A percentile compares a stretch with the other conserved stretches of the same genome.
Conservation (phyloP, 2,888 invertebrate genomes). For the Salpingus planirostris region DNA sequence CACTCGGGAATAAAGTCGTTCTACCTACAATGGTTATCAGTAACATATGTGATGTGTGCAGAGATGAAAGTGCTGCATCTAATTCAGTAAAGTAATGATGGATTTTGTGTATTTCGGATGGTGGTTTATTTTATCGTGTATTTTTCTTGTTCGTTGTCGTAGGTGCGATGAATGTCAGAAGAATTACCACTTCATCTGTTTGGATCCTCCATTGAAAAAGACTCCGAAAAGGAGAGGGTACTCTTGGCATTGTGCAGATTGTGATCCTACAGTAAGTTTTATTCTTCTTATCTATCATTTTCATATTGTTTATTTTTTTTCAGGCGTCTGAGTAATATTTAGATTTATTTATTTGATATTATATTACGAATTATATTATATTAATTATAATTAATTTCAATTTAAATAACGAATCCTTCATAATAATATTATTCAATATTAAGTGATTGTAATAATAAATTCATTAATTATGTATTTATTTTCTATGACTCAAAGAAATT, state of each 20-base stretch:
- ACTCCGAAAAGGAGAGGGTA: constrained; percentile 90
- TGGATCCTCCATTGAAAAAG: constrained; percentile 89
- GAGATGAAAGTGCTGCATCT: constrained; percentile 49
- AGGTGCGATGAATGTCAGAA: constrained; percentile 89
- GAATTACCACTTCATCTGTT: constrained; percentile 85
- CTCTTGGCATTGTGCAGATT: constrained; percentile 93
- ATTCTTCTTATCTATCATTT: not conserved
- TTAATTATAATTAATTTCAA: constrained; percentile 4
- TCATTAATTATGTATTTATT: too few relatives aligned
- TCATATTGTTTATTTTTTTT: constrained; percentile 14
- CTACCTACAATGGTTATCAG: constrained; percentile 20
- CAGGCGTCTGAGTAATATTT: constrained; percentile 24
- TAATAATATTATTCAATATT: too few relatives aligned
- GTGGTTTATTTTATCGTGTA: not conserved
- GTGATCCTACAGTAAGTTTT: constrained; percentile 78
- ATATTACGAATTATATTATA: constrained; percentile 3
- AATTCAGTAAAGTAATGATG: constrained; percentile 66
- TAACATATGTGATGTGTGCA: constrained; percentile 61
- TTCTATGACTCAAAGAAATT: too few relatives aligned
- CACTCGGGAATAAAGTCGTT: constrained; percentile 2
- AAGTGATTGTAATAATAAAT: too few relatives aligned
- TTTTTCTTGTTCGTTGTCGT: constrained; percentile 9
- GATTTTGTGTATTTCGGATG: not conserved
- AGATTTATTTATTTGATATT: too few relatives aligned
- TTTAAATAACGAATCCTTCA: constrained; percentile 3